Base-by-base conservation (phyloP, 2,113 vertebrate genomes). In the Paratilapia polleni region DNA sequence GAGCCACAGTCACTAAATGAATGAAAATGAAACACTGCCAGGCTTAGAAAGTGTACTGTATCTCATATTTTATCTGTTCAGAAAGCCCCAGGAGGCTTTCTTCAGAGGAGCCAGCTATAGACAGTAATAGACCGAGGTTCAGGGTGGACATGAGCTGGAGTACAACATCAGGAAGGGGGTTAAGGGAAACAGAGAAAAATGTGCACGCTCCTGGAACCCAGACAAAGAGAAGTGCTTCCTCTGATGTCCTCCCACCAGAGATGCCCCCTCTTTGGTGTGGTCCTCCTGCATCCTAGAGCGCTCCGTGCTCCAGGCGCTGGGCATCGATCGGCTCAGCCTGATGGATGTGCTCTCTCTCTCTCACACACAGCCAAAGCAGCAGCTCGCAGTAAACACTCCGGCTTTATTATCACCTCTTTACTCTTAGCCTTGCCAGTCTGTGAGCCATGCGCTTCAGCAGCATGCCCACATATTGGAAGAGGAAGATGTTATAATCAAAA, bases 221-320 rank as follows among this genome's bases (percentile, higher is more conserved):
- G 94, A 95, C 94, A 95, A 95, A 95, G 94, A 94, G 89, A 95
- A 90, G 76, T 62, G 41, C 89, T 89, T 88, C 89, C 86, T 95
- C 91, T 95, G 94, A 96, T 94, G 94, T 94, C 93, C 94, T 95
- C 95, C 94, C 95, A 96, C 95, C 91, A 95, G 94, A 94, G 92
- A 94, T 94, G 89, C 93, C 90, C 94, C 90, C 90, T 92, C 93
- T 95, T 95, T 95, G 93, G 94, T 95, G 94, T 94, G 95, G 94
- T 94, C 93, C 88, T 95, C 94, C 80, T 76, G 82, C 92, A 91
- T 95, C 89, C 94, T 92, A 34, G 89, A 93, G 92, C 91, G 90
- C 92, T 92, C 90, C 82, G 85, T 64, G 93, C 94, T 95, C 81
- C 90, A 94, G 94, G 94, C 95, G 70, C 90, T 91, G 84, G 76